Evolutionary conservation across 1,140 invertebrate genomes (phyloP), one percentile per base, ranked within the genome.

Genomic region (Drosophila arizonae): DNA sequence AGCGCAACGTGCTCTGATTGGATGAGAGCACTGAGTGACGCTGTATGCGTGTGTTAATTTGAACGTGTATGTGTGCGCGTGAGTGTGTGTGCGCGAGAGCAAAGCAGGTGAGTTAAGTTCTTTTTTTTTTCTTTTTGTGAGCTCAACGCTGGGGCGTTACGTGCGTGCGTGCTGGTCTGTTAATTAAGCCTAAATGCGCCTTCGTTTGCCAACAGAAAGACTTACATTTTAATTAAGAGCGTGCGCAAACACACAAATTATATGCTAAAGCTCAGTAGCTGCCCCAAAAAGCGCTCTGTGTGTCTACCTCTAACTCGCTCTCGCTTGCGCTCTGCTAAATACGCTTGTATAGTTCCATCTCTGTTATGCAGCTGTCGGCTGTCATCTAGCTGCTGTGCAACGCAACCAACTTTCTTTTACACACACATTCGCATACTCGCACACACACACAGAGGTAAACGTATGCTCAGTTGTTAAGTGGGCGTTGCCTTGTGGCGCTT

Each of bases 401-500:
- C 66, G 69, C 67, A 64, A 51, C 36, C 69, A 81, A 86, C 81
- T 86, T 81, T 81, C 82, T 86, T 87, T 68, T 64, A 41, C 58
- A 70, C 72, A 57, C 58, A 57, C 54, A 57, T 24, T 24, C 21
- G 21, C 0, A 24, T 24, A 24, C 21, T 24, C 51, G 50, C 41
- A 24, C 28, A 21, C 41, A 43, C 36, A 43, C 13, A 65, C 33
- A 66, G 51, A 77, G 68, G 13, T 17, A 56, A 10, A 66, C 57
- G 17, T 62, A 43, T 46, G 52, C 64, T 64, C 33, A 21, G 64
- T 62, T 66, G 62, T 73, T 55, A 67, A 55, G 72, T 82, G 64
- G 84, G 85, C 85, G 84, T 87, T 86, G 73, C 61, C 67, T 74
- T 84, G 76, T 84, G 77, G 74, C 81, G 81, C 81, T 81, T 86